Evolutionary conservation across 2,113 vertebrate species (phyloP), one percentile per base, ranked within the genome.

Genomic region (Serinus canaria): DNA sequence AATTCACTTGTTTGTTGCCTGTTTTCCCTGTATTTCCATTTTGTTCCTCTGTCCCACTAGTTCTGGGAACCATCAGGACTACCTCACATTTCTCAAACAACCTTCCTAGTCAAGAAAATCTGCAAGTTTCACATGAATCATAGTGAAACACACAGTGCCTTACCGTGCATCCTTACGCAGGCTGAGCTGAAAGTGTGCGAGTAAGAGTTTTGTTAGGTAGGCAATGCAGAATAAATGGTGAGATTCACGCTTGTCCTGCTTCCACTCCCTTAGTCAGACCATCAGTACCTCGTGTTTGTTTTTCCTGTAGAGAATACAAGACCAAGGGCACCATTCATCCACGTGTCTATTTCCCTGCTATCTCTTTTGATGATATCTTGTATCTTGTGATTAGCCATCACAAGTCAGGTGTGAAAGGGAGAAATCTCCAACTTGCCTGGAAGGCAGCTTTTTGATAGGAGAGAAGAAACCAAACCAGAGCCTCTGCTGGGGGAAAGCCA

Each of bases 91-190:
- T 59, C 68, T 74, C 46, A 35, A 35, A 64, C 27, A 63, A 55
- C 41, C 62, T 90, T 92, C 33, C 49, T 24, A 77, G 17, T 47
- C 50, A 87, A 73, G 47, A 89, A 66, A 92, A 83, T 72, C 75
- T 6, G 43, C 12, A 47, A 27, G 43, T 73, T 87, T 78, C 6
- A 1, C 11, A 33, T 62, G 59, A 87, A 66, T 76, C 44, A 49
- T 7, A 68, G 21, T 2, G 11, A 75, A 82, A 50, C 0, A 3
- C 19, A 39, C 13, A 64, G 24, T 1, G 5, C 10, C 39, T 70
- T 79, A 43, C 28, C 0, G 2, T 37, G 47, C 31, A 27, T 58
- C 33, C 30, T 66, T 58, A 35, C 0, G 0, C 28, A 70, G 74
- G 18, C 22, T 63, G 64, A 77, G 10, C 28, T 70, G 27, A 37